Evolutionary conservation across 2,113 vertebrate species (phyloP), one percentile per base, ranked within the genome.

Genomic region (Pandion haliaetus): DNA sequence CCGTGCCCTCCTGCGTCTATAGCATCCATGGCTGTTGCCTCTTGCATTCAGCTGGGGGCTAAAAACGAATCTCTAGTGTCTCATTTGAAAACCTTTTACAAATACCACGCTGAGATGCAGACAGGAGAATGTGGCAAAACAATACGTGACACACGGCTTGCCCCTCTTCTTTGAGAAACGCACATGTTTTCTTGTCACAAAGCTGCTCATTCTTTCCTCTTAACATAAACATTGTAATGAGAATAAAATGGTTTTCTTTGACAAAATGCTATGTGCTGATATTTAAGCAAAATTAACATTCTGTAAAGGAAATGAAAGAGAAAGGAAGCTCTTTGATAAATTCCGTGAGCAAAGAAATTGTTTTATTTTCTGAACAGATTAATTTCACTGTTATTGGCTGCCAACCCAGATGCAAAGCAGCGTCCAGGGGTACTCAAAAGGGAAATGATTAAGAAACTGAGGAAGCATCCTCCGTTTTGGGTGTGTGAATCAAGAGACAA

Each of bases 1-100:
- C 63, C 0, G 0, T 42, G 84, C 21, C 74, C 86, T 52, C 24
- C 34, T 5, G 11, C 9, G 1, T 5, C 79, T 5, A 2, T 1
- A 23, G 5, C 24, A 45, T 2, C 61, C 89, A 10, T 2, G 3
- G 45, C 55, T 58, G 11, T 6, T 15, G 38, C 47, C 44, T 12
- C 42, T 2, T 20, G 76, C 2, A 0, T 76, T 44, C 86, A 66
- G 59, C 45, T 15, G 55, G 29, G 62, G 36, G 11, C 55, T 38
- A 6, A 38, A 61, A 52, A 17, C 0, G 7, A 6, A 29, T 36
- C 38, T 28, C 1, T 1, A 38, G 72, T 5, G 7, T 24, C 76
- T 61, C n/a, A 34, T n/a, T 7, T 59, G 72, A 65, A 59, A 72
- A 63, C 25, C 58, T 83, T 34, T 52, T 14, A 47, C 88, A 81